Evolutionary conservation across 2,113 vertebrate species (phyloP), one percentile per base, ranked within the genome.

Genomic region (Pachyramphus minor): DNA sequence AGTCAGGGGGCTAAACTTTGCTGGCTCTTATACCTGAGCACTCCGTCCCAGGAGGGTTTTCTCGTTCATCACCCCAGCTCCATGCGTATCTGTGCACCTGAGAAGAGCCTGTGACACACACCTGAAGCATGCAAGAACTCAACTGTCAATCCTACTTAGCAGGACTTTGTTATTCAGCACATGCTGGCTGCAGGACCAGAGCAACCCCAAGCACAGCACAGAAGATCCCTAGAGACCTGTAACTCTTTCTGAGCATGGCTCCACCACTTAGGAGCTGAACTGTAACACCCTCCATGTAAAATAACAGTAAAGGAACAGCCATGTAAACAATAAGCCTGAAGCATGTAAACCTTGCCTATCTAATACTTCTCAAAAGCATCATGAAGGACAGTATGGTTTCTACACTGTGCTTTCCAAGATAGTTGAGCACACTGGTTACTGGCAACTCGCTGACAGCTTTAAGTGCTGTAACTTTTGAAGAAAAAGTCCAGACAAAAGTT

Each of bases 11-110:
- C 15, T 58, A 72, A 63, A n/a, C 10, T 2, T 14, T 72, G 39
- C 47, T 44, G n/a, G 31, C 35, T 69, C 39, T 60, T 6, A 35
- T 1, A 74, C n/a, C 83, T 18, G 50, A 71, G 56, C n/a, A 44
- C 16, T 39, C 20, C 45, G 25, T 81, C 45, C 74, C 5, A 23
- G 35, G 5, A 44, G 16, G 14, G 56, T 62, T 75, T 27, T 73
- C 21, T 41, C 30, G 14, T 21, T 15, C 44, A 42, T 14, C 30
- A 52, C 23, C 16, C 64, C 59, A 80, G 45, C 53, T 56, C 44
- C 27, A 28, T 1, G 3, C 22, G 2, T 8, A 16, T 12, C 49
- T 55, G 25, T 2, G 5, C 28, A 28, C 0, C 0, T 6, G 12
- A 75, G 59, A 55, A 15, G 30, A 84, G 44, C 52, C 37, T 37